Evolutionary conservation across 1,140 invertebrate species (phyloP).

Genomic region (Drosophila lini): DNA sequence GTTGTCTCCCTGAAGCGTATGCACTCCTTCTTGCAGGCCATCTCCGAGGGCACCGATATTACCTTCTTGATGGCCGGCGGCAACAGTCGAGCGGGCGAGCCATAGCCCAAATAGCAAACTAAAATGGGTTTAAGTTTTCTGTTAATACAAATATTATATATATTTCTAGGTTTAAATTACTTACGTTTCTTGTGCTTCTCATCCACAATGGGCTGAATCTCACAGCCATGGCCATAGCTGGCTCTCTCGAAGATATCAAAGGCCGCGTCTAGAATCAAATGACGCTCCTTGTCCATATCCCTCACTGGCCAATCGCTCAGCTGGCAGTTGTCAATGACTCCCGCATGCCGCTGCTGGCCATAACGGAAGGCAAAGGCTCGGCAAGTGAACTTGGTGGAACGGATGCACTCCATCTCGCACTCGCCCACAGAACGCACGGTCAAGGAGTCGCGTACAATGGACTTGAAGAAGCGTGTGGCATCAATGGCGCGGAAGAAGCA

Average conservation of each 20-base stretch:
- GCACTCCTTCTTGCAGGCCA: conserved; percentile 89
- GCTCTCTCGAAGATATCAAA: conserved; percentile 91
- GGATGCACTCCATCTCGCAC: conserved; percentile 90
- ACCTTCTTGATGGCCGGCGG: conserved; percentile 87
- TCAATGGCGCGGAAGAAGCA: conserved; percentile 92
- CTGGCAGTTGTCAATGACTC: conserved; percentile 89
- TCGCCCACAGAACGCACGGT: conserved; percentile 89
- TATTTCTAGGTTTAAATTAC: not conserved
- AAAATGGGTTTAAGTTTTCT: not conserved
- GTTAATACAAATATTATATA: no score
- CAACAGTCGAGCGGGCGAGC: conserved; percentile 88
- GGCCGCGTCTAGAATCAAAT: conserved; percentile 86
- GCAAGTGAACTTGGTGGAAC: conserved; percentile 89
- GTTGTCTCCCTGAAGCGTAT: conserved; percentile 86
- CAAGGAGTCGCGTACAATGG: conserved; percentile 87
- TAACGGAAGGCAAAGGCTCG: conserved; percentile 91
- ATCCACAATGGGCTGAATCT: conserved; percentile 86
- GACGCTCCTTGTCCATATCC: conserved; percentile 86
- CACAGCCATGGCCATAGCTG: conserved; percentile 91
- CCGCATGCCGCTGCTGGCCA: conserved; percentile 87
- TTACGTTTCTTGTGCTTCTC: conserved; percentile 85
- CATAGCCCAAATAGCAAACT: conserved; percentile 91
- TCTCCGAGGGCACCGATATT: conserved; percentile 87
- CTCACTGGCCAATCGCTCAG: conserved; percentile 89
- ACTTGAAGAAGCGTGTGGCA: conserved; percentile 87